Evolutionary conservation across 2,888 invertebrate genomes (phyloP), one percentile per base, ranked within the genome.

Genomic region (Apamea sordens): DNA sequence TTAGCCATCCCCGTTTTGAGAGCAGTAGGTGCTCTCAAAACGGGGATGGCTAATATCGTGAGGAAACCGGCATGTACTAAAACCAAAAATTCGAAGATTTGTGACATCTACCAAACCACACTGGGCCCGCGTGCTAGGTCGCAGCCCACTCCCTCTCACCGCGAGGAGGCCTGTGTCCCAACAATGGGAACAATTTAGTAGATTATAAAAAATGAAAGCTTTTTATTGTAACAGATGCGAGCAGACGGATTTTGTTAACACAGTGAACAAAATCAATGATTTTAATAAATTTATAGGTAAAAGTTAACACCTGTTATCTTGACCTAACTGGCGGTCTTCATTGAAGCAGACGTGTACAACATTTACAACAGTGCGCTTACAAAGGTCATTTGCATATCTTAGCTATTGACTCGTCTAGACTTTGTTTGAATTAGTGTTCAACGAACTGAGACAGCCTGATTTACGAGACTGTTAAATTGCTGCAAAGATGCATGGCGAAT

Each of bases 401-500:
- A 92, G 93, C 93, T 93, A 94, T 94, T 93, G 94, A 93, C 93
- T 91, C 90, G 94, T 94, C 94, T 94, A 94, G 94, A 94, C 95
- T 92, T 91, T 88, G 93, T 92, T 90, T 87, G 89, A 93, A 93
- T 92, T 92, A 91, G 91, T 92, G 93, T 92, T 93, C 92, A 93
- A 91, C 93, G 92, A 92, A 93, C 92, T 89, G 92, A 89, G 90
- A 91, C 91, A 88, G 88, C 89, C 90, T 88, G 90, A 92, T 92
- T 92, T 91, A 91, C 88, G 86, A 87, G 88, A 89, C 88, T 83
- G 85, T 84, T 88, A 89, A 89, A 89, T 88, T 89, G 81, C 83
- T 86, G 76, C 81, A 83, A 85, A 84, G 74, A 86, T 82, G 63
- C 76, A 87, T 77, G 76, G 86, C 73, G 79, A 75, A 85, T 84